Percentiles rank a stretch among this genome's conserved stretches.
These are phyloP conservation scores for Anneissia japonica DNA, from an alignment of 35 echinoderm and acorn worm genomes.

Conservation along the genomic window DNA sequence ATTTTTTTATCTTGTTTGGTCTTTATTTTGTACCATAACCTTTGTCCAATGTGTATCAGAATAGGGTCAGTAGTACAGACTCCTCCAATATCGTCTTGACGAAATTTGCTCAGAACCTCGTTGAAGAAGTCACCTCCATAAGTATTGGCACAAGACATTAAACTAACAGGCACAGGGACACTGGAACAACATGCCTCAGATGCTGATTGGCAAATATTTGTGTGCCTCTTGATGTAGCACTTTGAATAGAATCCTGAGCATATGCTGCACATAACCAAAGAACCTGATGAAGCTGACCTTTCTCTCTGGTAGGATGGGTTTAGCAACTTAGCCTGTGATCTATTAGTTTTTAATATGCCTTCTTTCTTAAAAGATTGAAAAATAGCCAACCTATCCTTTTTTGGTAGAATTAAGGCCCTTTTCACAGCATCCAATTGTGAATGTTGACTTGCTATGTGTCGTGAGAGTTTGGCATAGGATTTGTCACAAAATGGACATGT, in stretches of 20 bases:
- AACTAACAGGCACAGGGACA: neutral
- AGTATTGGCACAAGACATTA: neutral
- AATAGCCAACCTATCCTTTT: neutral
- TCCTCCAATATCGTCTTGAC: neutral
- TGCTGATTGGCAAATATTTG: neutral
- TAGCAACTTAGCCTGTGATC: slow-evolving; percentile 9
- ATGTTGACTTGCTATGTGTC: slow-evolving; percentile 28
- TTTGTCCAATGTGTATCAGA: slow-evolving; percentile 20
- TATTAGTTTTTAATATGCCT: slow-evolving; percentile 42
- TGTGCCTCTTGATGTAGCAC: slow-evolving; percentile 2
- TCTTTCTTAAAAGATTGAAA: slow-evolving; percentile 18
- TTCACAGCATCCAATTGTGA: slow-evolving; percentile 12
- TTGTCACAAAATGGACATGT: slow-evolving; percentile 29
- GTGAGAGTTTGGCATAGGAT: slow-evolving; percentile 7
- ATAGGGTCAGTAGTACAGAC: slow-evolving; percentile 13
- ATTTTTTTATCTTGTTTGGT: slow-evolving; percentile 26
- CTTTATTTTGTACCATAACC: slow-evolving; percentile 35
- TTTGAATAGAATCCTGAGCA: slow-evolving; percentile 23
- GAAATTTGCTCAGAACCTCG: slow-evolving; percentile 46
- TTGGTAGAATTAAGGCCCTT: slow-evolving; percentile 14
- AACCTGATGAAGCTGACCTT: neutral
- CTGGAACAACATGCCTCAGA: neutral
- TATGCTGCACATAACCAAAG: slow-evolving; percentile 24
- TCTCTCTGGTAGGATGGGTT: slow-evolving; percentile 6
- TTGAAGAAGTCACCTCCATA: slow-evolving; percentile 2